Percentiles rank a stretch among this genome's conserved stretches.
Conservation (phyloP, 2,113 vertebrate genomes). For the Megaptera novaeangliae region DNA sequence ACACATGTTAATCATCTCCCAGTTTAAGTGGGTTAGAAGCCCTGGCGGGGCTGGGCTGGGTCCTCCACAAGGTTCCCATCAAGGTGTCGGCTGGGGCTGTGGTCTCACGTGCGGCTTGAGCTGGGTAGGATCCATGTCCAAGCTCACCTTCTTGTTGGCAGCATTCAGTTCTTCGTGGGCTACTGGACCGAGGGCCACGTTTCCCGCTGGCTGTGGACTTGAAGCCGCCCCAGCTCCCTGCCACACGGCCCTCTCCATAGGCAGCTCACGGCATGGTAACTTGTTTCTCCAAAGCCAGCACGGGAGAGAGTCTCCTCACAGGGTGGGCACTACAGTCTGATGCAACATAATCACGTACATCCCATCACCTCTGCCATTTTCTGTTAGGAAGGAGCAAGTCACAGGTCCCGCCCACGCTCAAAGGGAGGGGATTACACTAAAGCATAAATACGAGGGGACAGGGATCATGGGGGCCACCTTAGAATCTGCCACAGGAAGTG, state of each 20-base stretch:
- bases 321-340: background rate
- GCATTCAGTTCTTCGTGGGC: background rate
- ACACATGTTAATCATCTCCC: background rate
- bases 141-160: background rate
- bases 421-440: background rate
- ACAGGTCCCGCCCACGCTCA: background rate
- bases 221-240: background rate
- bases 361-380: background rate
- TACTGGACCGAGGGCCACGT: background rate
- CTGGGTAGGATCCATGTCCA: background rate
- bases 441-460: background rate
- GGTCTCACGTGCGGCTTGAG: background rate
- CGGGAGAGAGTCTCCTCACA: background rate
- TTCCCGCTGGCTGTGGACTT: background rate
- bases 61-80: background rate
- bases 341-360: background rate
- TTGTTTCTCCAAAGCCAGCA: background rate
- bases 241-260: background rate
- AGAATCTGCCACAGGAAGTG: background rate
- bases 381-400: background rate
- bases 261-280: background rate
- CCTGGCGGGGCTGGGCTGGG: background rate
- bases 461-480: background rate
- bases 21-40: background rate
- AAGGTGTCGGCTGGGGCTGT: background rate